These are phyloP conservation scores for Thecocarcelia acutangulata DNA, from an alignment of 2,888 invertebrate species.

Conservation along the genomic window DNA sequence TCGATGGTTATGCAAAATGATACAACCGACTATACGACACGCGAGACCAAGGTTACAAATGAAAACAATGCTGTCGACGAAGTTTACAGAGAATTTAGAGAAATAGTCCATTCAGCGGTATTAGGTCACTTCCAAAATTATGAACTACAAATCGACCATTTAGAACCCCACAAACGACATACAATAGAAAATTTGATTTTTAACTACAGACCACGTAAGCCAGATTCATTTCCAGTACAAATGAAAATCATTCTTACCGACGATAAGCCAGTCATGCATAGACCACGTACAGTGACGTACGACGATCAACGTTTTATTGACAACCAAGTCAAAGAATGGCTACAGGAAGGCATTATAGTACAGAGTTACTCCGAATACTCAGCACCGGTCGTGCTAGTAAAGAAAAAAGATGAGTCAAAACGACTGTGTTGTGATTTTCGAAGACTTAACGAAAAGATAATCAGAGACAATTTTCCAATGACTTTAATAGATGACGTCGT, in stretches of 20 bases:
- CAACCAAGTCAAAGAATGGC: too few species aligned
- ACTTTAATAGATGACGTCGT: too few species aligned
- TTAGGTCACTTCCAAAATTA: not conserved
- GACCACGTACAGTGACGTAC: too few species aligned
- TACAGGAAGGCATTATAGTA: slow-evolving; percentile 27
- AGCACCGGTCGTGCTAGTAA: too few species aligned
- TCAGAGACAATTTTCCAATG: too few species aligned
- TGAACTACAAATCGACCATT: not conserved
- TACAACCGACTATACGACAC: not conserved
- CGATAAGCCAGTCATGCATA: slow-evolving; percentile 15
- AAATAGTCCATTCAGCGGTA: not conserved
- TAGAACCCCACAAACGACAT: slow-evolving; percentile 7
- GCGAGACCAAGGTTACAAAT: too few species aligned
- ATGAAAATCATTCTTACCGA: not conserved
- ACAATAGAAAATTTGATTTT: not conserved
- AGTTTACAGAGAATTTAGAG: not conserved
- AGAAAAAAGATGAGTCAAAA: too few species aligned
- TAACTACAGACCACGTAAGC: not conserved
- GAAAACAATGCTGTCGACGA: not conserved
- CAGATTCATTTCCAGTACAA: not conserved
- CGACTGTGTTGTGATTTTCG: too few species aligned
- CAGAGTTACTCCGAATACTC: too few species aligned
- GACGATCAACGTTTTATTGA: too few species aligned
- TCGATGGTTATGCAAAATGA: not conserved
- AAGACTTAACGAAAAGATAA: too few species aligned